A percentile compares a stretch with the other conserved stretches of the same genome.
phyloP scores from a whole-genome alignment of 2,888 invertebrate genomes.

The Drosophila crucigera region DNA sequence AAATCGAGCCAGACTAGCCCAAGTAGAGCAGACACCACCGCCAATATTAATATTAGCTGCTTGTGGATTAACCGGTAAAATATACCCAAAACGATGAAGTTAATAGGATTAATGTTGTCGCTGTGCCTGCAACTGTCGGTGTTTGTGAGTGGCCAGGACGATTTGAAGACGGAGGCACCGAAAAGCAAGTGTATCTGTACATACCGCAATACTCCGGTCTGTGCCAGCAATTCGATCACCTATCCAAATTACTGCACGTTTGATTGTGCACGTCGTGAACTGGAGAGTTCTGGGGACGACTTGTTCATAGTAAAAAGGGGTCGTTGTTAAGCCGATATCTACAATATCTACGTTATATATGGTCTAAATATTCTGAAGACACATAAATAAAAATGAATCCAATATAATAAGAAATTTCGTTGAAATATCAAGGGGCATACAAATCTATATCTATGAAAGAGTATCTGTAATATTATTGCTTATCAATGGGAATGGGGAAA shows the following conservation, averaged over 20 bases:
- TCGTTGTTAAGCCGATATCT: constrained; percentile 53
- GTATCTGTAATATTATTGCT: not conserved
- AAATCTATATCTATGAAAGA: constrained; percentile 3
- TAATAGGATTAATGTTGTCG: constrained; percentile 57
- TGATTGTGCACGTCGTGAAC: constrained; percentile 65
- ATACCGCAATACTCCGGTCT: constrained; percentile 75
- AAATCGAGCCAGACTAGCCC: constrained; percentile 14
- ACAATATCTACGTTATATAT: not conserved
- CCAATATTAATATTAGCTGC: constrained; percentile 55
- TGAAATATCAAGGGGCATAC: constrained; percentile 53
- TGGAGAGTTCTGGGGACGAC: constrained; percentile 70
- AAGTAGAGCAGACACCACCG: constrained; percentile 14
- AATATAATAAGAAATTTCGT: constrained; percentile 9
- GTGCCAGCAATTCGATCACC: constrained; percentile 71
- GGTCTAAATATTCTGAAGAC: not conserved
- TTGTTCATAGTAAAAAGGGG: constrained; percentile 67
- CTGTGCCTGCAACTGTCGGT: constrained; percentile 57
- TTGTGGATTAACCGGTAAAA: constrained; percentile 58
- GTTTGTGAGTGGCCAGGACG: constrained; percentile 37
- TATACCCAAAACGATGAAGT: constrained; percentile 53
- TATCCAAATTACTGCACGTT: constrained; percentile 78
- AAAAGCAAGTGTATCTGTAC: constrained; percentile 70
- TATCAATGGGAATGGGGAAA: too few relatives aligned
- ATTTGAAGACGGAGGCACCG: not conserved
- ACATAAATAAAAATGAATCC: constrained; percentile 14